Base-by-base conservation (phyloP, 2,797 vertebrate species). In the Helicolenus hilgendorfi region DNA sequence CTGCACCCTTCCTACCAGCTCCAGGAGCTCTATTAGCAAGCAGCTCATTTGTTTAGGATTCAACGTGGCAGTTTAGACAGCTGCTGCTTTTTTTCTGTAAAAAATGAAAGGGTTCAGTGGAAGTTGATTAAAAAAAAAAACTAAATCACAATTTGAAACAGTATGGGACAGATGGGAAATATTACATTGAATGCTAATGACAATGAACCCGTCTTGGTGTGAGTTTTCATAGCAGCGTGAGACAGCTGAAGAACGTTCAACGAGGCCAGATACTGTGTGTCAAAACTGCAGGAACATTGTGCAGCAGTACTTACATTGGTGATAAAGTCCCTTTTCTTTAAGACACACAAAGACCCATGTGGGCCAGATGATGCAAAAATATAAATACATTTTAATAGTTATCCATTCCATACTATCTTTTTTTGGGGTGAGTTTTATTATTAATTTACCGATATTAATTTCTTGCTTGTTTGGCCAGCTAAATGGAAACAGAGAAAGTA, bases 1-100 rank as follows among this genome's bases (percentile, higher is more conserved):
- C 80, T 89, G 53, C 91, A 90, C 90, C 93, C 86, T 85, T 35
- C 27, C 64, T 36, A 62, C 36, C 79, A 60, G 86, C 87, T 85
- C 49, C 81, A 79, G 71, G 41, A 85, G 74, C 72, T 7, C 15
- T 4, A 2, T 55, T 55, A 84, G 55, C 35, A 45, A 4, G 4
- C 31, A 74, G 24, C 0, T 75, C 0, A 67, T 91, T 83, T 88
- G 78, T 85, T 77, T 36, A 79, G 77, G 72, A 77, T n/a, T 89
- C 49, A 65, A 5, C 0, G 1, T 67, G 27, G 22, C 75, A n/a
- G 24, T 38, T n/a, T 11, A 11, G 5, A 27, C 55, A 38, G 15
- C 5, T 36, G 22, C n/a, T 58, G 22, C 18, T 11, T 26, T 11
- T 18, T 26, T 41, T 13, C 26, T n/a, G 26, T 36, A 24, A 7